Evolutionary conservation across 2,113 vertebrate species (phyloP).

Genomic region (Gallinago undulata): DNA sequence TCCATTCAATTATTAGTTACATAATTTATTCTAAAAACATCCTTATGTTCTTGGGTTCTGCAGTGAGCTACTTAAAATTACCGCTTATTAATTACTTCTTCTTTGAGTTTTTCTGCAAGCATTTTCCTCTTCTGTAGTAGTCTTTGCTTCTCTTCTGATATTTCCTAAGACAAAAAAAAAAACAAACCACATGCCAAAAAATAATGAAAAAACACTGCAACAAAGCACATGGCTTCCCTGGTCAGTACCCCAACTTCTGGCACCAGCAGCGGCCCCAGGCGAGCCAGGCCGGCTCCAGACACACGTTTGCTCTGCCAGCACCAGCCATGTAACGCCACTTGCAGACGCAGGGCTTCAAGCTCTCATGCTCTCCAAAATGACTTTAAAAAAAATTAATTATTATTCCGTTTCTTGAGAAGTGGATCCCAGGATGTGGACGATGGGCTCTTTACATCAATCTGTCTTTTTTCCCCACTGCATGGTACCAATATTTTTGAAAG

Average conservation of each 20-base stretch:
- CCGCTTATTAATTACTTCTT: conserved; percentile 96
- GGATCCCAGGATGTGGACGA: rapidly evolving
- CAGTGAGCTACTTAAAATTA: not conserved
- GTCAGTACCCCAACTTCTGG: rapidly evolving
- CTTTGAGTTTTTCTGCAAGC: conserved; percentile 94
- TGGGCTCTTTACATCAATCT: not conserved
- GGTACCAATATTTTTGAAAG: not conserved
- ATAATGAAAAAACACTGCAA: not conserved
- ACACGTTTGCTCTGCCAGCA: no score
- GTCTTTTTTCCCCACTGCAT: not conserved
- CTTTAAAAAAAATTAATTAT: not conserved
- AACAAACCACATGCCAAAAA: not conserved
- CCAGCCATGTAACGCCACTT: not conserved
- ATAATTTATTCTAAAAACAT: conserved; percentile 59
- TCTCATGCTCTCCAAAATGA: not conserved
- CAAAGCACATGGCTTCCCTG: no score
- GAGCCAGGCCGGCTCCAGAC: no score
- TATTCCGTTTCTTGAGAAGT: not conserved
- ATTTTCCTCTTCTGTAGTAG: conserved; percentile 92
- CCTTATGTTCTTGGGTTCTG: not conserved
- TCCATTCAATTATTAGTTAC: conserved; percentile 3
- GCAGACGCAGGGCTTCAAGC: not conserved
- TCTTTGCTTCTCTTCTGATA: conserved; percentile 88
- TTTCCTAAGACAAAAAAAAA: conserved; percentile 45
- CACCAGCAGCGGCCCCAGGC: no score